Evolutionary conservation across 64 coral and sea anemone genomes (phyloP), one percentile per base, ranked within the genome.

Genomic region (Platygyra sinensis): DNA sequence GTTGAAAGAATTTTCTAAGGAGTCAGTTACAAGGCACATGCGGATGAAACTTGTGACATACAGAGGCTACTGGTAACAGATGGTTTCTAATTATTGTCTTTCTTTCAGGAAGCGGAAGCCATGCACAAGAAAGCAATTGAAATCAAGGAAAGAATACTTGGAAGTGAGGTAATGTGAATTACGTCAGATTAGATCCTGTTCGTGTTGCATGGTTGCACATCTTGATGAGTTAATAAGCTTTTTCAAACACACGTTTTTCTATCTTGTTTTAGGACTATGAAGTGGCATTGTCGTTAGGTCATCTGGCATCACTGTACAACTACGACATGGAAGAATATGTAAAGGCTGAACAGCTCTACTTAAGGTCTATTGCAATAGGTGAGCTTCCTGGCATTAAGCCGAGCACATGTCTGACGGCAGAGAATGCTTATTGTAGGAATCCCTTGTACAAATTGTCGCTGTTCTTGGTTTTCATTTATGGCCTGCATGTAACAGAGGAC

Each of bases 101-200:
- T 17, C n/a, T 72, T n/a, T 30, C 29, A 99, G 97, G 97, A 99
- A 88, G 97, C 97, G 8, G 97, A 99, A 73, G 94, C 90, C 49
- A 99, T 99, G 97, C 97, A 99, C 62, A 99, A 96, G 62, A 99
- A 93, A 91, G 97, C 97, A 38, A 99, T 99, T 79, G 94, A 90
- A 95, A 99, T 99, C 78, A 99, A 99, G 30, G 97, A 99, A 94
- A 50, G 79, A 55, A 93, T 99, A 67, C 72, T 99, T 22, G 97
- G 97, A 75, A 96, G 90, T 13, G 97, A 99, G 91, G 97, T 96
- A 61, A 54, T n/a, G 11, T 69, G 8, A 69, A 27, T 24, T 69
- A 69, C 10, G n/a, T 11, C 22, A 27, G 25, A 22, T 11, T n/a
- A 22, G 25, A 24, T 27, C 22, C 0, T n/a, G 20, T 69, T 8